Conservation (phyloP, 2,113 vertebrate genomes). For the Guaruba guarouba region DNA sequence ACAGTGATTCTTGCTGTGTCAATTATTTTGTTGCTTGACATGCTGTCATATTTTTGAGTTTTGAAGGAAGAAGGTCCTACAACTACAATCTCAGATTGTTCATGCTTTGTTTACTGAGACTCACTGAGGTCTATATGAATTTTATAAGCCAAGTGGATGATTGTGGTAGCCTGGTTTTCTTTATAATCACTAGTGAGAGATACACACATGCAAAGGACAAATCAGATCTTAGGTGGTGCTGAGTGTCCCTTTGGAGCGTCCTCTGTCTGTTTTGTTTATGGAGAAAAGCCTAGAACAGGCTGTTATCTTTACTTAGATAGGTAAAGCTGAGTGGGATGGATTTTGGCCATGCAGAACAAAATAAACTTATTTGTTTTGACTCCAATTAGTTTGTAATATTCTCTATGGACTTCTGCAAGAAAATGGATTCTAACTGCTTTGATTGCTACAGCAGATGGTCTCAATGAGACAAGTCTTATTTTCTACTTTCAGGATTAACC, state of each 20-base stretch:
- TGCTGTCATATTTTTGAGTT: neutral
- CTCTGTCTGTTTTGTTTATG: neutral
- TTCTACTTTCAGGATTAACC: neutral
- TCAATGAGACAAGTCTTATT: neutral
- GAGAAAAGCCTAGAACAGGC: neutral
- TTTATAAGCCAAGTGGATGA: neutral
- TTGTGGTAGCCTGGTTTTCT: neutral
- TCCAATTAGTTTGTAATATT: neutral
- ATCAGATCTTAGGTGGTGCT: neutral
- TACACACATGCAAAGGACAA: neutral
- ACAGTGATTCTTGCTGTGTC: neutral
- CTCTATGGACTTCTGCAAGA: slow-evolving; percentile 2
- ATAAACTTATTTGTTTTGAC: slow-evolving; percentile 34
- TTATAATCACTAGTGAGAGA: neutral
- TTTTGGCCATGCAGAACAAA: slow-evolving; percentile 39
- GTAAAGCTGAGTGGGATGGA: neutral
- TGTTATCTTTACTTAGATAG: neutral
- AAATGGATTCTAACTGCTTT: slow-evolving; percentile 38
- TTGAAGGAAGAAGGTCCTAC: neutral
- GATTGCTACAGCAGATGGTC: slow-evolving; percentile 26
- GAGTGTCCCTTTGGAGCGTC: neutral
- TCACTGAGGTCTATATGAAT: neutral
- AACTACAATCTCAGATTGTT: neutral
- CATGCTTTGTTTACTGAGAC: neutral
- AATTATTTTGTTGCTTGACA: neutral